Base-by-base conservation (phyloP, 2,113 vertebrate species). In the Rhabdomys dilectus region DNA sequence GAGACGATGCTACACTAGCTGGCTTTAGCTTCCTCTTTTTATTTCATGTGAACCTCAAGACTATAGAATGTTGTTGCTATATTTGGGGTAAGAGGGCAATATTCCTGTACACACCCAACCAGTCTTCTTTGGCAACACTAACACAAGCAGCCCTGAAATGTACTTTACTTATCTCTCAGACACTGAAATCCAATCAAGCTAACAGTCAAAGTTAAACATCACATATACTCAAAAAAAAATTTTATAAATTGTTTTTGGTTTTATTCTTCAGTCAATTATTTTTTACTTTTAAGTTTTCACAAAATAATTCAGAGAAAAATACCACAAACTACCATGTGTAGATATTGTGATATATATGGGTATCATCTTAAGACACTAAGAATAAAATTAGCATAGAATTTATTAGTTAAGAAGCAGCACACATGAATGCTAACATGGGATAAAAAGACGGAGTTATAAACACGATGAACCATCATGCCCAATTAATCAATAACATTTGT, bases 241-340 rank as follows among this genome's bases (percentile, higher is more conserved):
- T 68, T 68, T 68, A 68, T 34, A 68, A 68, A 34, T 78, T 48
- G 7, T 75, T 75, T 93, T 60, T 9, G 3, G 36, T 29, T 88
- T 87, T 58, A 66, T 88, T 89, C 95, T 94, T 70, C 34, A 75
- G 84, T 77, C 15, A 34, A 7, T 75, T 53, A 84, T 90, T 58
- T 88, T 90, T 82, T 9, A 51, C 75, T 90, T 53, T 45, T 53
- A 90, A 45, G 89, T 77, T 89, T 56, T 94, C 39, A 16, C 15
- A n/a, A 94, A 45, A 73, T 12, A 16, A 70, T 36, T 48, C 66
- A 45, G 5, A 95, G 45, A 66, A 88, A 39, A 97, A 88, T 86
- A 93, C n/a, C 13, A 39, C 64, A 73, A 34, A 68, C 66, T 51
- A 53, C 76, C 15, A 64, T 26, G 86, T 8, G 51, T 76, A 82